phyloP scores from a whole-genome alignment of 2,888 invertebrate genomes.

The Mechanitis messenoides region DNA sequence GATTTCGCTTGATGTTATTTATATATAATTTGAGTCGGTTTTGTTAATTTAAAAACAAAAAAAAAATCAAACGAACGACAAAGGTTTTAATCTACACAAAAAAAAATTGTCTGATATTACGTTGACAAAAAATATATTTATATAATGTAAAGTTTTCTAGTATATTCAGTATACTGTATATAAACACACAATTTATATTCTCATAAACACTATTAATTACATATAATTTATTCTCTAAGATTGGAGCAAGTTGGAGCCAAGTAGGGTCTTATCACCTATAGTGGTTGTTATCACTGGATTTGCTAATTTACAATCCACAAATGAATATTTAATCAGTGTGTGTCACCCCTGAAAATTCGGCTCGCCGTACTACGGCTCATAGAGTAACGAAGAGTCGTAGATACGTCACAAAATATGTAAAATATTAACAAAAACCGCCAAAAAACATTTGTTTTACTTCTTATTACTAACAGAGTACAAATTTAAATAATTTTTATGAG shows the following conservation, averaged over 20 bases:
- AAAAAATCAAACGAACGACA: neutral
- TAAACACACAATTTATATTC: no score
- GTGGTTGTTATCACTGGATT: conserved; percentile 51
- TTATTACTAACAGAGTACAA: no score
- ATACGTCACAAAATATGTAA: conserved; percentile 20
- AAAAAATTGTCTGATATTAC: no score
- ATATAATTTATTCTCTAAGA: no score
- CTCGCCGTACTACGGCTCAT: conserved; percentile 37
- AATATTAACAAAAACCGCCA: neutral
- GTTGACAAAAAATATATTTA: no score
- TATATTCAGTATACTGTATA: no score
- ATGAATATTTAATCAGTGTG: conserved; percentile 67
- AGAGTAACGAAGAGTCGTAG: conserved; percentile 30
- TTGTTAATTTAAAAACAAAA: neutral
- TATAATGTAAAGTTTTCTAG: no score
- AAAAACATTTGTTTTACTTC: no score
- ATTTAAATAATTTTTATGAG: no score
- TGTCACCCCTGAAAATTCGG: conserved; percentile 64
- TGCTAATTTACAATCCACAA: conserved; percentile 67
- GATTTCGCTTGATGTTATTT: conserved; percentile 19
- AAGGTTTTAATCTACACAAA: neutral
- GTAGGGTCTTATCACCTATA: conserved; percentile 46
- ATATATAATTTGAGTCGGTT: conserved; percentile 12
- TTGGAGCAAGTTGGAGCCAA: conserved; percentile 10
- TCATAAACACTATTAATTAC: no score